Evolutionary conservation across 2,888 invertebrate species (phyloP).

Genomic region (Venusia cambrica): DNA sequence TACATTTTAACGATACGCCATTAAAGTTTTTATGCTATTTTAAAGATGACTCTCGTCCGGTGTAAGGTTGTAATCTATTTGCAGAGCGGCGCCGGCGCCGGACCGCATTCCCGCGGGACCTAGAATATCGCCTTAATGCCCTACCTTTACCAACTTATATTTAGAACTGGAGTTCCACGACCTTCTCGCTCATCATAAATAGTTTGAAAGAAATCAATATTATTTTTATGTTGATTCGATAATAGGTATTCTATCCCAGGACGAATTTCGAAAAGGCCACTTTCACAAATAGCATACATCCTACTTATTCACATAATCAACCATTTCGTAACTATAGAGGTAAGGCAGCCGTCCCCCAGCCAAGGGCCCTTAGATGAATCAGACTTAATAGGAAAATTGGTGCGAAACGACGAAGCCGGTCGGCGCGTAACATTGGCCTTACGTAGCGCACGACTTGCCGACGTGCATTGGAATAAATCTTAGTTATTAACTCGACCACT

Average conservation of each 20-base stretch:
- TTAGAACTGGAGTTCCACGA: constrained; percentile 57
- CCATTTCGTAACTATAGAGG: constrained; percentile 55
- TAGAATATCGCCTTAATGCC: constrained; percentile 66
- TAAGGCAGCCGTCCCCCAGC: constrained; percentile 52
- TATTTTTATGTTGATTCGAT: no score
- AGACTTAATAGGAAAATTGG: constrained; percentile 76
- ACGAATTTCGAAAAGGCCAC: constrained; percentile 43
- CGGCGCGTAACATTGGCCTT: constrained; percentile 79
- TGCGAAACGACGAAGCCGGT: constrained; percentile 51
- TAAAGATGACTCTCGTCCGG: constrained; percentile 40
- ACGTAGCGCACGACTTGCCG: constrained; percentile 64
- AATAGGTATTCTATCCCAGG: constrained; percentile 7
- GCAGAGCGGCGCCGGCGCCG: constrained; percentile 70
- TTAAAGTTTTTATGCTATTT: constrained; percentile 40
- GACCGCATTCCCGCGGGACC: constrained; percentile 72
- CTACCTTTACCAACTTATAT: constrained; percentile 60
- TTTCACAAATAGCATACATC: constrained; percentile 69
- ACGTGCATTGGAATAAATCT: constrained; percentile 54
- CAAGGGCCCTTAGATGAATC: constrained; percentile 66
- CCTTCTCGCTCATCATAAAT: no score
- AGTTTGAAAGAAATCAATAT: no score
- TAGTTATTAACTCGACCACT: constrained; percentile 51
- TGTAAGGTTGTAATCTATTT: constrained; percentile 59
- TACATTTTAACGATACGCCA: constrained; percentile 24
- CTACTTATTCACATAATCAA: constrained; percentile 58